A percentile compares a stretch with the other conserved stretches of the same genome.
These are phyloP conservation scores for Poecilia velifera DNA, from an alignment of 2,797 vertebrate species.

Conservation along the genomic window DNA sequence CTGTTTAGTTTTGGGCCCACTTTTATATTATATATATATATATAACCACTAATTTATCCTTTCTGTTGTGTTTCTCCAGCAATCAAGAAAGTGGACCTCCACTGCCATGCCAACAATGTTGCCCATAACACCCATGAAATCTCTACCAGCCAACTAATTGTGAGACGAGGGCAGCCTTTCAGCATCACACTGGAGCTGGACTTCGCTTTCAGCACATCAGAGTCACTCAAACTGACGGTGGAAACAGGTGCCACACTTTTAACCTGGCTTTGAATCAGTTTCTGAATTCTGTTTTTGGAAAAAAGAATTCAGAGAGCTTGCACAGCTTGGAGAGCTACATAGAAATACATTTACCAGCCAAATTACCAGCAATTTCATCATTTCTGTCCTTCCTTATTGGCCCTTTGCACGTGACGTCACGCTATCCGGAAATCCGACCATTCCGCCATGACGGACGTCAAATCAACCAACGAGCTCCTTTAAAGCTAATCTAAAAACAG, in stretches of 20 bases:
- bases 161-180: neutral
- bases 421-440: too few species aligned
- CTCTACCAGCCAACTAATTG: neutral
- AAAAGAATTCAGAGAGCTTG: too few species aligned
- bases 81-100: neutral
- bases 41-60: neutral
- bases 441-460: too few species aligned
- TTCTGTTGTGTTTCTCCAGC: neutral
- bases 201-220: neutral
- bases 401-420: too few species aligned
- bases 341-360: neutral
- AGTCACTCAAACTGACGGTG: neutral
- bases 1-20: too few species aligned
- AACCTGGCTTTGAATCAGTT: neutral
- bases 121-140: neutral
- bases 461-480: too few species aligned
- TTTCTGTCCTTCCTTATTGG: neutral
- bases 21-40: neutral
- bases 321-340: neutral
- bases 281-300: too few species aligned
- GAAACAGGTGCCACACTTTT: neutral
- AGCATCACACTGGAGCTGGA: neutral
- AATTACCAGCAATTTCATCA: neutral
- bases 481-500: too few species aligned
- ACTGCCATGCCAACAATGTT: neutral